A percentile compares a stretch with the other conserved stretches of the same genome.
These are phyloP conservation scores for Laticauda colubrina DNA, from an alignment of 2,113 vertebrate species.

Conservation along the genomic window DNA sequence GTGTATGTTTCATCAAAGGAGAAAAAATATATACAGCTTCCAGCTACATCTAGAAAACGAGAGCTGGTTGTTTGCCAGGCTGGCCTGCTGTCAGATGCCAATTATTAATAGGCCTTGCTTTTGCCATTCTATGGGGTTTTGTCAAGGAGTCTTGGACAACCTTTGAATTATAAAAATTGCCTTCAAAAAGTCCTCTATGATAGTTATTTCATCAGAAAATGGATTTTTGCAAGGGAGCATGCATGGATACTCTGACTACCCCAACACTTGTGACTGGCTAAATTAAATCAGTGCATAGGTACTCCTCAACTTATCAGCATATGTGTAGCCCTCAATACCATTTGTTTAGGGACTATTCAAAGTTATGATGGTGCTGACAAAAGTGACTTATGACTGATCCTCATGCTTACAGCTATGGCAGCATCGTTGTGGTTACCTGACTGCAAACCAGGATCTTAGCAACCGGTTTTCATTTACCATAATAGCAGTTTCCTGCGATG, in stretches of 20 bases:
- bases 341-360: neutral
- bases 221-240: neutral
- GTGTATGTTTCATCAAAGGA: neutral
- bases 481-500: neutral
- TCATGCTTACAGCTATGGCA: neutral
- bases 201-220: neutral
- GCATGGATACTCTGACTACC: neutral
- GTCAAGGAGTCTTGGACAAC: neutral
- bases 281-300: neutral
- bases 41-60: neutral
- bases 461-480: neutral
- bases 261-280: neutral
- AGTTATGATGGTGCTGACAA: neutral
- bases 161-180: neutral
- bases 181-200: neutral
- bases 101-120: neutral
- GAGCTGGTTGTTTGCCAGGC: neutral
- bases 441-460: neutral
- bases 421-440: neutral
- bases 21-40: neutral
- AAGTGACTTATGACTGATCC: neutral
- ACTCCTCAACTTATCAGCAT: neutral
- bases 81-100: neutral
- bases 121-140: neutral
- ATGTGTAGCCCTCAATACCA: neutral